These are phyloP conservation scores for Cacatua alba DNA, from an alignment of 2,113 vertebrate species.

Conservation along the genomic window DNA sequence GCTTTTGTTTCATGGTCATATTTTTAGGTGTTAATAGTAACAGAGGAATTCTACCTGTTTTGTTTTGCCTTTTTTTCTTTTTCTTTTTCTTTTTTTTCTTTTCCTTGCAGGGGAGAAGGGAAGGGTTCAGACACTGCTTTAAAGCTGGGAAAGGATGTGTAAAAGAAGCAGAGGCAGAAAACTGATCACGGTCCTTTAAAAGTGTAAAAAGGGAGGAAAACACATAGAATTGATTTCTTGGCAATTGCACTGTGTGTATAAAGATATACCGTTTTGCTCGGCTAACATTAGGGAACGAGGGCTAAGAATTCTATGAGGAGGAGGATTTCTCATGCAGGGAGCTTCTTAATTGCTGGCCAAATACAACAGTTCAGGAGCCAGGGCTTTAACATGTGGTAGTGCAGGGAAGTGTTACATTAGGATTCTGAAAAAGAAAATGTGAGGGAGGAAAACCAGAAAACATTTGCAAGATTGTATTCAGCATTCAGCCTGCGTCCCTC, in stretches of 20 bases:
- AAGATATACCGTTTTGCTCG: constrained; percentile 18
- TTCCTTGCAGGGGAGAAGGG: neutral
- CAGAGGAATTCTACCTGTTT: constrained; percentile 62
- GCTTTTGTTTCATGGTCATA: constrained; percentile 81
- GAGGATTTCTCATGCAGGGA: constrained; percentile 25
- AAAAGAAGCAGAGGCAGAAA: constrained; percentile 30
- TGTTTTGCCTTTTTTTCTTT: neutral
- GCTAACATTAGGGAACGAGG: constrained; percentile 10
- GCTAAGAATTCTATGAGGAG: constrained; percentile 1
- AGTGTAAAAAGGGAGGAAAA: constrained; percentile 48
- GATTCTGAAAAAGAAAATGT: constrained; percentile 41
- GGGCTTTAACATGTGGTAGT: neutral
- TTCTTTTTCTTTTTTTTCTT: no score
- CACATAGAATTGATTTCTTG: constrained; percentile 45
- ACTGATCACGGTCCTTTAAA: constrained; percentile 26
- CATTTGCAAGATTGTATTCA: constrained; percentile 3
- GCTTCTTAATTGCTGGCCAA: constrained; percentile 48
- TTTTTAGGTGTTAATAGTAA: constrained; percentile 74
- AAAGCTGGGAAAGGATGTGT: neutral
- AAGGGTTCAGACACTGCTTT: constrained; percentile 7
- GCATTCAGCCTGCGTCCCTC: constrained; percentile 10
- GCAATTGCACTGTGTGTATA: neutral
- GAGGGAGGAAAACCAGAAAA: constrained; percentile 49
- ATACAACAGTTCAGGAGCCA: neutral
- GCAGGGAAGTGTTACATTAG: constrained; percentile 11